Percentiles rank a stretch among this genome's conserved stretches.
phyloP scores from a whole-genome alignment of 2,888 invertebrate genomes.

The Campoletis raptor region DNA sequence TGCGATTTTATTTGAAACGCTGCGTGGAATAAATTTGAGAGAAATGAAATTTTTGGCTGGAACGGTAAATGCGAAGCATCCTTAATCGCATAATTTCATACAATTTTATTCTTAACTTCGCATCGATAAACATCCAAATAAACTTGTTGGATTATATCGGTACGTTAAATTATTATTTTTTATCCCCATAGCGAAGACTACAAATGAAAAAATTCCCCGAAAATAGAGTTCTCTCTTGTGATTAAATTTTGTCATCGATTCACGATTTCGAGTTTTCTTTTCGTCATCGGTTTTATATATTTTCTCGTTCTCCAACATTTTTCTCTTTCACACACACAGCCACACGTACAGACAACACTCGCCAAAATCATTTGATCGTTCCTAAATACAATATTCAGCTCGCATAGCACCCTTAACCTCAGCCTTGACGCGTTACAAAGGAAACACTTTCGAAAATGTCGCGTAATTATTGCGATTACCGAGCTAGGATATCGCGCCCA shows the following conservation, averaged over 20 bases:
- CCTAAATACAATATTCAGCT: constrained; percentile 68
- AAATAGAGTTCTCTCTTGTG: constrained; percentile 74
- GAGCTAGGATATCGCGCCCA: constrained; percentile 14
- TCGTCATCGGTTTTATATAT: constrained; percentile 49
- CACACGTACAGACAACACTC: constrained; percentile 17
- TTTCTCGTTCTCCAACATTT: constrained; percentile 61
- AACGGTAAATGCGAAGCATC: background rate
- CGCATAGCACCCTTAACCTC: constrained; percentile 82
- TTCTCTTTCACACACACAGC: constrained; percentile 67
- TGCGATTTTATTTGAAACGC: background rate
- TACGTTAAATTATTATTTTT: constrained; percentile 50
- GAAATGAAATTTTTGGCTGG: constrained; percentile 2
- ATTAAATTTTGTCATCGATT: constrained; percentile 61
- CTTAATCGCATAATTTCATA: constrained; percentile 32
- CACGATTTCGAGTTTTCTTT: constrained; percentile 46
- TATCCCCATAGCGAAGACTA: constrained; percentile 64
- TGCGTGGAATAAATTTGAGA: background rate
- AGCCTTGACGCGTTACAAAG: constrained; percentile 78
- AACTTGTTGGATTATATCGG: constrained; percentile 40
- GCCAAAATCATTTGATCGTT: constrained; percentile 64
- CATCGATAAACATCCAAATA: constrained; percentile 13
- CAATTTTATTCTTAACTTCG: background rate
- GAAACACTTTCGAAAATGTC: constrained; percentile 73
- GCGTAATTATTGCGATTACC: constrained; percentile 69
- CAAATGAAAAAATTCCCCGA: constrained; percentile 75